phyloP scores from a whole-genome alignment of 1,140 invertebrate species.

The Pantala flavescens region DNA sequence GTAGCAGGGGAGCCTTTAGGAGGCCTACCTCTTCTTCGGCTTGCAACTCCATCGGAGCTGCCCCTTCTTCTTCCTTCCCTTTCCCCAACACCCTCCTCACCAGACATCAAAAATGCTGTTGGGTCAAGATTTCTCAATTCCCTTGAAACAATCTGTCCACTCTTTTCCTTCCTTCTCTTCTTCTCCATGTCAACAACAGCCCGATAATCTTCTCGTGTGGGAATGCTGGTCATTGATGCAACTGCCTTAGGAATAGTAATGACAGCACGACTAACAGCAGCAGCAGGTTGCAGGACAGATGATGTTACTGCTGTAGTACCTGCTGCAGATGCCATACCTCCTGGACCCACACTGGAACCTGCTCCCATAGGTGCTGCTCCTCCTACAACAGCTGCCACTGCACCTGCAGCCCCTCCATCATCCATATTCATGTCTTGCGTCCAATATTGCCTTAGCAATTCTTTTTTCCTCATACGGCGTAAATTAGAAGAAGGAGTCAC shows the following conservation, averaged over 20 bases:
- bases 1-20: slow-evolving; percentile 23
- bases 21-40: slow-evolving; percentile 6
- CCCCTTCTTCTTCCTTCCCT: slow-evolving; percentile 36
- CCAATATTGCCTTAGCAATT: slow-evolving; percentile 71
- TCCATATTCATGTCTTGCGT: slow-evolving; percentile 78
- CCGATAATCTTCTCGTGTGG: slow-evolving; percentile 71
- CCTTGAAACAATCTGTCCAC: slow-evolving; percentile 32
- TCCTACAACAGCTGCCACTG: not conserved
- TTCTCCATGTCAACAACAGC: slow-evolving; percentile 51
- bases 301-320: slow-evolving; percentile 28
- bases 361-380: not conserved
- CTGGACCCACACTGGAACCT: not conserved
- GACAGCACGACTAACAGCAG: slow-evolving; percentile 53
- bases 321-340: not conserved
- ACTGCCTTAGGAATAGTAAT: slow-evolving; percentile 79
- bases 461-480: slow-evolving; percentile 79
- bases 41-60: slow-evolving; percentile 29
- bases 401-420: slow-evolving; percentile 26
- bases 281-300: slow-evolving; percentile 38
- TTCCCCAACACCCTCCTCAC: slow-evolving; percentile 34
- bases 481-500: slow-evolving; percentile 47
- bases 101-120: slow-evolving; percentile 29
- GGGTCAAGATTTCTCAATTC: slow-evolving; percentile 43
- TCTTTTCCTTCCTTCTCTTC: slow-evolving; percentile 54
- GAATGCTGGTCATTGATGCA: slow-evolving; percentile 72